A percentile compares a stretch with the other conserved stretches of the same genome.
Conservation (phyloP, 2,888 invertebrate genomes). For the Megalurothrips usitatus region DNA sequence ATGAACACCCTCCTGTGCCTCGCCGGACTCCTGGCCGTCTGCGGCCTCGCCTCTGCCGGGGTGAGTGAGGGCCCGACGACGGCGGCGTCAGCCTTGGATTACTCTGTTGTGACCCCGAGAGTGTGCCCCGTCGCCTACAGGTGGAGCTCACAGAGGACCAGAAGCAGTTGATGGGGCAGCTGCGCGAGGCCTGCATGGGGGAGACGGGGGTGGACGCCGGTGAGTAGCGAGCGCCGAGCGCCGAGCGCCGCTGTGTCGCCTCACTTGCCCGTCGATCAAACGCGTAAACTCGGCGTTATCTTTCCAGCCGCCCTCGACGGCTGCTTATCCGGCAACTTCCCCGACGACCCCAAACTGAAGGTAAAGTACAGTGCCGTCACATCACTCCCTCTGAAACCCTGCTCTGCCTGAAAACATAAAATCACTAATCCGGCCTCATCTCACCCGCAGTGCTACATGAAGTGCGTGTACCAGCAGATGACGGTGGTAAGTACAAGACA, state of each 20-base stretch:
- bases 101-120: no score
- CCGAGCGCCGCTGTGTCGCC: not conserved
- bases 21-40: not conserved
- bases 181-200: not conserved
- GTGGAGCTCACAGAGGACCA: not conserved
- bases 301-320: not conserved
- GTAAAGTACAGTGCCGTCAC: not conserved
- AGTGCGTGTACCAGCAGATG: conserved; percentile 3
- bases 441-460: not conserved
- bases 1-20: not conserved
- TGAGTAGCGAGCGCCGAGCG: not conserved
- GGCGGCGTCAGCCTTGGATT: not conserved
- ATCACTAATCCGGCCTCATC: not conserved
- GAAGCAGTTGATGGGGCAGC: not conserved
- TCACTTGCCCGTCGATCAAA: not conserved
- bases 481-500: not conserved
- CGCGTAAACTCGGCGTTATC: not conserved
- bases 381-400: not conserved
- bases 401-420: not conserved
- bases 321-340: not conserved
- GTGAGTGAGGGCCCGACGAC: not conserved
- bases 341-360: not conserved
- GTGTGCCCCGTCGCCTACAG: not conserved
- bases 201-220: not conserved
- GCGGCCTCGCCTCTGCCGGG: not conserved